Evolutionary conservation across 2,113 vertebrate species (phyloP), one percentile per base, ranked within the genome.

Genomic region (Coregonus clupeaformis): DNA sequence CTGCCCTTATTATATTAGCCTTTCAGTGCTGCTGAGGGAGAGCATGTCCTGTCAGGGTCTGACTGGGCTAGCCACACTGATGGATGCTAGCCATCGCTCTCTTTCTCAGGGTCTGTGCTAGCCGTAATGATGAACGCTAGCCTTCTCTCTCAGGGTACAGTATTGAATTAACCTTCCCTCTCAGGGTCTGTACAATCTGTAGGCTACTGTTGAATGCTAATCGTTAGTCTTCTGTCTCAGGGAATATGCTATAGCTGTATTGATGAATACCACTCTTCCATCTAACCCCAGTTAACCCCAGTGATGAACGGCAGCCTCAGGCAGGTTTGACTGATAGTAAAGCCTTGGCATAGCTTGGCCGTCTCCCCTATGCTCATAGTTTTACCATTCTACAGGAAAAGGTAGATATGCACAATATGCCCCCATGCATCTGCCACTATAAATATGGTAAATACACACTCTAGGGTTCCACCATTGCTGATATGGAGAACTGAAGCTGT

Each of bases 221-320:
- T 80, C 77, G 45, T 66, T 74, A 84, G 72, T 79, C 65, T 69
- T 81, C 80, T 59, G 47, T 85, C 75, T 64, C 18, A 25, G 60
- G 32, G 42, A 49, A 60, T 71, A 77, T 32, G 67, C 25, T 75
- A 71, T 29, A 68, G 70, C 32, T 6, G 4, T 20, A 24, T 72
- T 65, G 72, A 86, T 70, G 63, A 78, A 76, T 73, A 65, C 0
- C 32, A 77, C 69, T 18, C 69, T 77, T 65, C 75, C 69, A 30
- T 1, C 73, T 72, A 67, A 85, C 45, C 57, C 72, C 70, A 45
- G 72, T 55, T 80, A 71, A 83, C 67, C 76, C 67, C 47, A 11
- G 13, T 49, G 82, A 79, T 71, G 62, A 84, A 80, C 24, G 9
- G 69, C 25, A 47, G 83, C 76, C 72, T 75, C 22, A 63, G 72